Evolutionary conservation across 2,113 vertebrate genomes (phyloP), one percentile per base, ranked within the genome.

Genomic region (Lanius collurio): DNA sequence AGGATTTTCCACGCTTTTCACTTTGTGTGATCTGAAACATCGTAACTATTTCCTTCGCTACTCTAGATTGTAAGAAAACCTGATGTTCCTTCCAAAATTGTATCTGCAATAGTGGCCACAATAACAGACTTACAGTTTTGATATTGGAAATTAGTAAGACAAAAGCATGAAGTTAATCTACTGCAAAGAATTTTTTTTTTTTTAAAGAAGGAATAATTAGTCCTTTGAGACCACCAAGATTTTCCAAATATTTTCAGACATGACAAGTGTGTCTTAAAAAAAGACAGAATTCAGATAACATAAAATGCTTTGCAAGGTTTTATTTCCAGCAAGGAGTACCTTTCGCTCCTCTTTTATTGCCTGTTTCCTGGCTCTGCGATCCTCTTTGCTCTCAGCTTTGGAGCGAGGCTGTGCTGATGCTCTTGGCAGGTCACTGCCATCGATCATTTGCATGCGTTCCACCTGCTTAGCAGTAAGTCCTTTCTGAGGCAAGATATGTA

Each of bases 281-380:
- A 28, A 9, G 39, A 27, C 6, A 71, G 35, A 75, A 62, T 33
- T 53, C 17, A 49, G 59, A 5, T 13, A 52, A 31, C 0, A 20
- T 0, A 35, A 33, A 2, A 30, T 1, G 7, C 74, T 81, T 49
- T 44, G 33, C 24, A 60, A 33, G 30, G 28, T 41, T 83, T 44
- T 15, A 21, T 15, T 21, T 68, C 15, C 57, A 55, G 46, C 2
- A 33, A 27, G 11, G 22, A 0, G 0, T 42, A 99, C 99, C 99
- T 99, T 99, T 79, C 99, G 92, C 63, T 99, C 99, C 20, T 98
- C 99, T 83, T 98, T 99, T 86, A 99, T 92, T 28, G 98, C 98
- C 90, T 98, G 98, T 77, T 99, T 99, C 55, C 99, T 98, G 3
- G 97, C 97, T 93, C 83, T 99, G 90, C 98, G 98, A 67, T 98